Evolutionary conservation across 2,888 invertebrate genomes (phyloP), one percentile per base, ranked within the genome.

Genomic region (Drosophila paracracens): DNA sequence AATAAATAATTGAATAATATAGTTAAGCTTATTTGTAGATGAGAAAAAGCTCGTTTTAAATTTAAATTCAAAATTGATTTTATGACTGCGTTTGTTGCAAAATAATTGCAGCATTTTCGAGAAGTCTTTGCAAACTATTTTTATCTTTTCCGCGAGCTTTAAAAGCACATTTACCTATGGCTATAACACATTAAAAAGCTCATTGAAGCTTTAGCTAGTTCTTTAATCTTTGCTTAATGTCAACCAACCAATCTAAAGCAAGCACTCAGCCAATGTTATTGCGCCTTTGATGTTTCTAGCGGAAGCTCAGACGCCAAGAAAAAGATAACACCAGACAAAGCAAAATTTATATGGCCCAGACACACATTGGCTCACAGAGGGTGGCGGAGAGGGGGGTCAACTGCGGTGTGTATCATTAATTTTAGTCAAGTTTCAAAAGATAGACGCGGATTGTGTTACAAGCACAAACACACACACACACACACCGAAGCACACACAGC

Each of bases 351-450:
- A 31, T 27, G 18, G 48, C 43, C 38, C 38, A 27, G 43, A 27
- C 16, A 46, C 46, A 46, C 21, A 46, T 46, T 46, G 8, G 16
- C 4, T 35, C 11, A 33, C 1, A 36, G 53, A 35, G 51, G 56
- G 29, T 0, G 10, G 36, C 56, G 56, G 48, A 58, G 61, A 53
- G 68, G 58, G 58, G 58, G 66, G 74, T 74, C 35, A 43, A 68
- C 69, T 82, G 75, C 69, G 70, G 75, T 67, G 66, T 61, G 50
- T 80, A 82, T 85, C 85, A 84, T 85, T 85, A 85, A 87, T 85
- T 83, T 79, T 62, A 73, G 78, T 76, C 73, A 72, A 71, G 78
- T 82, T 76, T 67, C 77, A 79, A 81, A 77, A 74, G 77, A 72
- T 74, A 71, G 59, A 53, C 57, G 65, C 61, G 60, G 67, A 74